Conservation (phyloP, 2,113 vertebrate genomes). For the Callopanchax toddi region DNA sequence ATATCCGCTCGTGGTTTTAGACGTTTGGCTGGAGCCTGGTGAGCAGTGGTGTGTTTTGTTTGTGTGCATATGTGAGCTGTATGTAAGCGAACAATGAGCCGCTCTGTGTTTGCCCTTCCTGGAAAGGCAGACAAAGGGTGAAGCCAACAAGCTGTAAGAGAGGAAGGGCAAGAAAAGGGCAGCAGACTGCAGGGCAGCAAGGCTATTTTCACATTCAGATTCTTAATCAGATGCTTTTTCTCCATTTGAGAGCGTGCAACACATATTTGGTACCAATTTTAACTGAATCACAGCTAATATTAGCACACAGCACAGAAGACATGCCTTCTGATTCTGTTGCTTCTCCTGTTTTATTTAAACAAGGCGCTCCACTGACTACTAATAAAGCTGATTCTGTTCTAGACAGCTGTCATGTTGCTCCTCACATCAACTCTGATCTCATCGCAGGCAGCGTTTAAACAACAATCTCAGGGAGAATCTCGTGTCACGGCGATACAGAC, state of each 20-base stretch:
- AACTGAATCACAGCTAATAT: not conserved
- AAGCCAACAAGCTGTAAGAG: slow-evolving; percentile 19
- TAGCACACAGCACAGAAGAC: not conserved
- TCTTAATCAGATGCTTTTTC: not conserved
- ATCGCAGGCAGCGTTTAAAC: slow-evolving; percentile 27
- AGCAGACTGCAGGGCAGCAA: slow-evolving; percentile 1
- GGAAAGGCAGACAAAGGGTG: slow-evolving; percentile 40
- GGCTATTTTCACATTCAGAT: not conserved
- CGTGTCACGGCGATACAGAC: slow-evolving; percentile 46
- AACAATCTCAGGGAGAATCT: slow-evolving; percentile 38
- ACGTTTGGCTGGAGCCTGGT: slow-evolving; percentile 19
- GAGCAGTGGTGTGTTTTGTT: slow-evolving; percentile 7
- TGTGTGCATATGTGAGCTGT: slow-evolving; percentile 3
- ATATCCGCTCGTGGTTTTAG: slow-evolving; percentile 37
- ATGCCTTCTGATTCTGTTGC: not conserved
- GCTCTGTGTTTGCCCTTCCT: slow-evolving; percentile 44
- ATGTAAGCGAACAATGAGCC: slow-evolving; percentile 43
- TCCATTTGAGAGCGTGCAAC: not conserved
- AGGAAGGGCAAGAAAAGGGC: slow-evolving; percentile 16
- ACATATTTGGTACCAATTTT: not conserved
- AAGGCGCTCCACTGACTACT: slow-evolving; percentile 14
- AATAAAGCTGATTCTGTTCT: slow-evolving; percentile 25
- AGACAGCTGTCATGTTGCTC: slow-evolving; percentile 16
- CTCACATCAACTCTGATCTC: slow-evolving; percentile 21
- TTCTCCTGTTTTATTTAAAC: slow-evolving; percentile 14